Evolutionary conservation across 2,113 vertebrate genomes (phyloP), one percentile per base, ranked within the genome.

Genomic region (Sakesphorus luctuosus): DNA sequence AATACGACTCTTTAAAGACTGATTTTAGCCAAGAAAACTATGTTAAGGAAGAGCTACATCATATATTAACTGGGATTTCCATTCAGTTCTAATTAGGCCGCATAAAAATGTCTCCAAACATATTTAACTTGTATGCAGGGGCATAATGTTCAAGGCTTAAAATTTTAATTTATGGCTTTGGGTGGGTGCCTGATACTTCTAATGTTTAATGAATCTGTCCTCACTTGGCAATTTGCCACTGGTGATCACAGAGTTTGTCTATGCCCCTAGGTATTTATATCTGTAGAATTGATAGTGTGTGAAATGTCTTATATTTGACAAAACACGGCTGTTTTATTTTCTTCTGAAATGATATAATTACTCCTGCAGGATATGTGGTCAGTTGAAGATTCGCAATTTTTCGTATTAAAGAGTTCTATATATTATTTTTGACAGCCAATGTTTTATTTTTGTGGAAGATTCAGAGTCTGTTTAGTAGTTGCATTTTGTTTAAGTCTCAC

Each of bases 291-390:
- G 94, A 97, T 96, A 94, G 83, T 92, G 90, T 94, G 88, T 90
- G 94, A 97, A 95, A 90, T 93, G 96, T 63, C 92, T 71, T 94
- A 55, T 92, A 96, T 96, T 96, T 94, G 93, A 95, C 85, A 96
- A 97, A 95, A 83, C 85, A 61, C 90, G 90, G 68, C 93, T 95
- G 94, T 55, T 88, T 91, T 92, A 86, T 96, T 96, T 96, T 96
- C 92, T 90, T 77, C 90, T 96, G 83, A 90, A 94, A 96, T 94
- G 76, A 91, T 83, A 92, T 90, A 95, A 96, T 95, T 95, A 93
- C 83, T 95, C 90, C 88, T 96, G 72, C 88, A 96, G 95, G 92
- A 95, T 88, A 96, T 90, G 93, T 75, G 87, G 94, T 96, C 85
- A 94, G 85, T 61, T 90, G 86, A 94, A 96, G 93, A 92, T 75